Conservation (phyloP, 2,888 invertebrate species). For the Pandemis corylana region DNA sequence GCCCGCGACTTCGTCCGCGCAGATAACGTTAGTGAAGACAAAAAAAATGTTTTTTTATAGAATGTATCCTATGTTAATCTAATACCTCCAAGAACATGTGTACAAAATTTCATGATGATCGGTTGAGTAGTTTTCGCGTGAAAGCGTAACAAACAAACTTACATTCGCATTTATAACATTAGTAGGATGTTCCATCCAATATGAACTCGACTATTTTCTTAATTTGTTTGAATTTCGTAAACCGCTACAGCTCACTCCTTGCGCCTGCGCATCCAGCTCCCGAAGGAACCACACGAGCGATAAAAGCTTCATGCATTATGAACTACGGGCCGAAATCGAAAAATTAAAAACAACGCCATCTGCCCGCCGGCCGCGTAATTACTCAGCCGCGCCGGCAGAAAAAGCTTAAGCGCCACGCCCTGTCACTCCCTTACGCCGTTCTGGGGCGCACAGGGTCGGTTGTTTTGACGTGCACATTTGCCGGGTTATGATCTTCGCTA, state of each 20-base stretch:
- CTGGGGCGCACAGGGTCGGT: conserved; percentile 45
- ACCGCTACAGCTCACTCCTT: conserved; percentile 50
- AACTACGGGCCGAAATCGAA: conserved; percentile 82
- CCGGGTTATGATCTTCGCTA: conserved; percentile 68
- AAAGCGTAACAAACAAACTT: too few species aligned
- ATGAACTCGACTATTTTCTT: too few species aligned
- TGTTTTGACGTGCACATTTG: conserved; percentile 64
- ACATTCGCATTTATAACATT: too few species aligned
- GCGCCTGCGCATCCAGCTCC: conserved; percentile 58
- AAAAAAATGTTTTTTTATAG: too few species aligned
- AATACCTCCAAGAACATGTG: too few species aligned
- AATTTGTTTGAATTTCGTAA: background rate
- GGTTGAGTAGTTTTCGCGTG: too few species aligned
- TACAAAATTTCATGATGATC: too few species aligned
- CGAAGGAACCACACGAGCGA: conserved; percentile 81
- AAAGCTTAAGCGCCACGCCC: conserved; percentile 23
- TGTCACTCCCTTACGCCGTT: background rate
- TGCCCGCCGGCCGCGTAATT: conserved; percentile 62
- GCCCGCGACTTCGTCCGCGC: too few species aligned
- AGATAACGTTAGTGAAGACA: too few species aligned
- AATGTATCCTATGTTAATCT: too few species aligned
- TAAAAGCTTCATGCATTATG: conserved; percentile 84
- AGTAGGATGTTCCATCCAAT: too few species aligned
- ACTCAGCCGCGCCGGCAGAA: conserved; percentile 1
- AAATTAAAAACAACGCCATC: conserved; percentile 83